Base-by-base conservation (phyloP, 1,140 invertebrate species). In the Macrobrachium nipponense region DNA sequence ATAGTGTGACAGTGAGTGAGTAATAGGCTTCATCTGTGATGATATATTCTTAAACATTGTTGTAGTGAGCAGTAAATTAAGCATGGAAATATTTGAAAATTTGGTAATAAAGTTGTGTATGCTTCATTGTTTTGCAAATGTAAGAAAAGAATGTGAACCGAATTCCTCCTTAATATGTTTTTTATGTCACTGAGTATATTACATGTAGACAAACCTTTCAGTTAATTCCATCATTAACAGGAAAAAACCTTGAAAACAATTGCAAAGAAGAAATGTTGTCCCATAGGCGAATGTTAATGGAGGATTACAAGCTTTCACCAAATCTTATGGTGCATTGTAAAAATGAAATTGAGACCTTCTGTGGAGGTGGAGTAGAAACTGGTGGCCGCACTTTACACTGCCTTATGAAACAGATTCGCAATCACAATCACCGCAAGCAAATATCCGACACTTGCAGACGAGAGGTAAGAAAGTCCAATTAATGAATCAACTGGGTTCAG, bases 331-430 rank as follows among this genome's bases (percentile, higher is more conserved):
- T 94, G 88, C 94, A 94, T 60, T 99, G 98, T 92, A 94, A 95
- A 5, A 93, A 95, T 89, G 98, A 99, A 90, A 97, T 98, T 84
- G 89, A 91, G 20, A 23, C 70, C 6, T 82, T 82, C 11, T 89
- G 93, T 92, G 75, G 87, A 93, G 85, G 89, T 44, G 91, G 90
- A 11, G 91, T 96, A 77, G 95, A 97, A 91, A 91, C 94, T 80
- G 95, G 95, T 44, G 97, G 97, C 0, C 95, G 95, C 90, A 98
- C 97, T 0, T 95, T 99, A 88, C 98, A 99, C 91, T 99, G 98
- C 91, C 92, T 99, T 68, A 98, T 99, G 97, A 95, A 96, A 78
- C 95, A 97, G 92, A 95, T 97, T 5, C 89, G 91, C 64, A 80
- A 18, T 6, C 93, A 94, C 59, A 73, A 64, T 15, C 36, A 43